Conservation (phyloP, 2,113 vertebrate genomes). For the Ahaetulla prasina region DNA sequence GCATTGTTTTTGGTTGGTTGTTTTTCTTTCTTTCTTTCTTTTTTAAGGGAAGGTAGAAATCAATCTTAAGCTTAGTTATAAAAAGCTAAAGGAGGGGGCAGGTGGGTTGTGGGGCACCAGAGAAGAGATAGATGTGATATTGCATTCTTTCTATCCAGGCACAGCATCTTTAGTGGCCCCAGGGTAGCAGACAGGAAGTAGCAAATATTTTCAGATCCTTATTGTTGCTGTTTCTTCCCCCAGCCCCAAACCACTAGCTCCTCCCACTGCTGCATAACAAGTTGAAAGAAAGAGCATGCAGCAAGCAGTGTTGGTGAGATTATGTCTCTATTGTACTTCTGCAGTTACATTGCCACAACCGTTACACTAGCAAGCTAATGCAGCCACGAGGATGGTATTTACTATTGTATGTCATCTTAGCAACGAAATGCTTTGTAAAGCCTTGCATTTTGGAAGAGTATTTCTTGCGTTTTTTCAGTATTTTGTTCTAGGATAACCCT, state of each 20-base stretch:
- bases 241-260: conserved; percentile 13
- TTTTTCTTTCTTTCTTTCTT: neutral
- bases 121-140: neutral
- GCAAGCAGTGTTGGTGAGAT: neutral
- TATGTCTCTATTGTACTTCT: neutral
- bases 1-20: fast-evolving
- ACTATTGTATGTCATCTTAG: conserved; percentile 8
- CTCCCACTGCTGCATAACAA: conserved; percentile 23
- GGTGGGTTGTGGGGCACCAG: neutral
- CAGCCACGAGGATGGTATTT: neutral
- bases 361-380: neutral
- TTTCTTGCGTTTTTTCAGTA: neutral
- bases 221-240: neutral
- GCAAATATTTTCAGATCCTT: conserved; percentile 24
- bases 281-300: conserved; percentile 16
- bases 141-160: conserved; percentile 11
- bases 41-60: neutral
- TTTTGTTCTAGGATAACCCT: neutral
- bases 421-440: conserved; percentile 28
- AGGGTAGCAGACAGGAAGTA: conserved; percentile 40
- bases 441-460: conserved; percentile 16
- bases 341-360: neutral
- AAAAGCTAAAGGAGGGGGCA: neutral
- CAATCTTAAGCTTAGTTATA: conserved; percentile 5
- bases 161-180: conserved; percentile 10